Evolutionary conservation across 2,113 vertebrate genomes (phyloP).

Genomic region (Columba janthina): DNA sequence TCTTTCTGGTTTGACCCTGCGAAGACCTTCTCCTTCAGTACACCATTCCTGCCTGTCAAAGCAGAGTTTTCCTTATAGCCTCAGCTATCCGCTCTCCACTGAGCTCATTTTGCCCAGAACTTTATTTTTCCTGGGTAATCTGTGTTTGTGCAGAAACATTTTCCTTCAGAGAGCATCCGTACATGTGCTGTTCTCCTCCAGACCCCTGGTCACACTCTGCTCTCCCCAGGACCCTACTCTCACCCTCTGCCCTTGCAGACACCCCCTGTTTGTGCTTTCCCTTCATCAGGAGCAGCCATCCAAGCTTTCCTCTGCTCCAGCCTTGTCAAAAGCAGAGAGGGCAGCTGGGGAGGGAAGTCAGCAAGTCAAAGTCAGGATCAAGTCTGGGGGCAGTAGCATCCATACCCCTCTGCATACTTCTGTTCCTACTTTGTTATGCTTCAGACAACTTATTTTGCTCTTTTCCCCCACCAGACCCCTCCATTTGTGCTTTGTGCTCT

Average conservation of each 20-base stretch:
- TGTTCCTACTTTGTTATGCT: neutral
- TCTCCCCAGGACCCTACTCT: neutral
- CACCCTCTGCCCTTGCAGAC: neutral
- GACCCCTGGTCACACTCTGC: neutral
- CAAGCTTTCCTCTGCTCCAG: neutral
- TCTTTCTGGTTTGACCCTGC: neutral
- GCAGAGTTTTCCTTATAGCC: neutral
- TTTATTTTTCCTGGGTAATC: neutral
- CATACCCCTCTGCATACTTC: neutral
- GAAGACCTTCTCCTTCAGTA: neutral
- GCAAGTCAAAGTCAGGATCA: neutral
- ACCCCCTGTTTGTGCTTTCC: accelerated
- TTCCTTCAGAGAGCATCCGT: neutral
- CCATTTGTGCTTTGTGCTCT: neutral
- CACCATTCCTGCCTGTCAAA: neutral
- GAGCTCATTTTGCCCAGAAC: neutral
- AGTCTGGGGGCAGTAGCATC: neutral
- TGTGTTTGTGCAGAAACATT: neutral
- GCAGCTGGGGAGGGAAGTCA: neutral
- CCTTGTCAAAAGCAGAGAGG: neutral
- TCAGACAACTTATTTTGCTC: neutral
- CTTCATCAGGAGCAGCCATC: neutral
- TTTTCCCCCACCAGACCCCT: neutral
- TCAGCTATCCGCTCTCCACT: neutral
- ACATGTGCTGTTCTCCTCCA: accelerated